Conservation (phyloP, 2,113 vertebrate genomes). For the Hypanus sabinus region DNA sequence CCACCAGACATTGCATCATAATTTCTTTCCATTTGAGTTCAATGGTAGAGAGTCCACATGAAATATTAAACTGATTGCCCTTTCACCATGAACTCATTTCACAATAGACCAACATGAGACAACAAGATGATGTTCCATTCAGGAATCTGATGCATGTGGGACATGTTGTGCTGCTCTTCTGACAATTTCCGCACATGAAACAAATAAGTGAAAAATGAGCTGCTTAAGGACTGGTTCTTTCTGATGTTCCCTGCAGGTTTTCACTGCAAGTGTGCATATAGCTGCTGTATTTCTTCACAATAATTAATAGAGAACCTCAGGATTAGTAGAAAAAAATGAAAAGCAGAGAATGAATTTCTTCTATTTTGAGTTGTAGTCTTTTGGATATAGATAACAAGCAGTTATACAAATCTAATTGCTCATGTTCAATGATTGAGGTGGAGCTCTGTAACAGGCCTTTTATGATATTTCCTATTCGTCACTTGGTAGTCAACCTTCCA, state of each 20-base stretch:
- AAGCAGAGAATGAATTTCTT: background rate
- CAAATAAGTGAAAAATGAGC: background rate
- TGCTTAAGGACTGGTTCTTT: too few relatives aligned
- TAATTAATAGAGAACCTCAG: background rate
- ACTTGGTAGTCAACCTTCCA: background rate
- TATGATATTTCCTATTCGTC: background rate
- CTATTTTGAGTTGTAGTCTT: constrained; percentile 14
- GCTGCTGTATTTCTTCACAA: too few relatives aligned
- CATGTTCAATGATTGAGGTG: background rate
- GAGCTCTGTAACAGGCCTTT: background rate
- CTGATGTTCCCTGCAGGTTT: background rate
- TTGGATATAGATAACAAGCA: background rate
- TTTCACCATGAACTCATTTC: background rate
- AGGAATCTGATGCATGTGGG: background rate
- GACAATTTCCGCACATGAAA: background rate
- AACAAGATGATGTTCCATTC: background rate
- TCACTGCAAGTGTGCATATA: background rate
- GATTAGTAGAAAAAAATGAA: background rate
- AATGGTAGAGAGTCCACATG: background rate
- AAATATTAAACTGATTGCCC: background rate
- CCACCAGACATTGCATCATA: background rate
- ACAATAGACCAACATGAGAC: background rate
- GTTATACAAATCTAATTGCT: background rate
- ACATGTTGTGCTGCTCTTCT: background rate
- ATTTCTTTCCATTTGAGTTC: background rate